Percentiles rank a stretch among this genome's conserved stretches.
Evolutionary conservation across 1,140 invertebrate genomes (phyloP).

Genomic region (Rhopalosiphum padi): DNA sequence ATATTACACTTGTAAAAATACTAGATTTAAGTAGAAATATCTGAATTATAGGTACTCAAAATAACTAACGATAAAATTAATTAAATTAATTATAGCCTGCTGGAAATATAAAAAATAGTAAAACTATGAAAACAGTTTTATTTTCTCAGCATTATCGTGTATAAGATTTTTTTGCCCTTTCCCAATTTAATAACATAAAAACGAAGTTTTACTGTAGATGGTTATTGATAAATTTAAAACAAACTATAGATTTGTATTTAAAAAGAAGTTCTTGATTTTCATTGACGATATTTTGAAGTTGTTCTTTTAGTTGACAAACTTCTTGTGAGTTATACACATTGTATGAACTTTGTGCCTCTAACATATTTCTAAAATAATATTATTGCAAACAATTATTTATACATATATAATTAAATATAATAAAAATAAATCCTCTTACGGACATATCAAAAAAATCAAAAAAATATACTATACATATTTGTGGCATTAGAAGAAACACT

Average conservation of each 20-base stretch:
- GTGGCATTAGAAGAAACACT: neutral
- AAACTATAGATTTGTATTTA: neutral
- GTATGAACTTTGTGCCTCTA: neutral
- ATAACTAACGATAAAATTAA: too few species aligned
- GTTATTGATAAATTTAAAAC: neutral
- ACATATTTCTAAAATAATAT: neutral
- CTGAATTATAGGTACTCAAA: too few species aligned
- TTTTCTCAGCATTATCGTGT: neutral
- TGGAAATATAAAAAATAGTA: neutral
- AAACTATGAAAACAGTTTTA: neutral
- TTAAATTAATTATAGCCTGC: too few species aligned
- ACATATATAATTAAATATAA: neutral
- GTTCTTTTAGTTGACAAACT: neutral
- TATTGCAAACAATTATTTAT: neutral
- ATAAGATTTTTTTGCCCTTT: neutral
- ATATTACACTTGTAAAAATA: neutral
- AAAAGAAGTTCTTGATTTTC: constrained; percentile 14
- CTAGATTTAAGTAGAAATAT: too few species aligned
- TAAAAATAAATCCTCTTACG: neutral
- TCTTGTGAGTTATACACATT: neutral
- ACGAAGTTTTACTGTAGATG: neutral
- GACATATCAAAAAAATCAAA: neutral
- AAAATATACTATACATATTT: neutral
- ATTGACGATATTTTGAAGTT: neutral
- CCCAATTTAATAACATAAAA: neutral